phyloP scores from a whole-genome alignment of 2,797 vertebrate genomes.

The Meda fulgida region DNA sequence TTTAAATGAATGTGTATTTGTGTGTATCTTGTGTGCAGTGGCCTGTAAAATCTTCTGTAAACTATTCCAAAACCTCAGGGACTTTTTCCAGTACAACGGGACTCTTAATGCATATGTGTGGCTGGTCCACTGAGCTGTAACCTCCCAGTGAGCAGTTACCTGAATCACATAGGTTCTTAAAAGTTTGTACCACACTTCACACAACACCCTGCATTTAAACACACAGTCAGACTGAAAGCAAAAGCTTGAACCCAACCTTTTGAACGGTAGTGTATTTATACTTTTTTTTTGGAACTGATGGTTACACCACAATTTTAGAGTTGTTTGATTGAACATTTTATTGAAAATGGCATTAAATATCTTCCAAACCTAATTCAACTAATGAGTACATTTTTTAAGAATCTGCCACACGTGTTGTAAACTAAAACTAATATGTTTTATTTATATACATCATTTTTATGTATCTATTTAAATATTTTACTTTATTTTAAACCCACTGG shows the following conservation, averaged over 20 bases:
- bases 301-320: background rate
- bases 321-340: background rate
- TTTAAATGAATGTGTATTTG: constrained; percentile 31
- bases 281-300: background rate
- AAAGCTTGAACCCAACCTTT: background rate
- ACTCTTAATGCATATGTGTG: constrained; percentile 40
- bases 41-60: constrained; percentile 53
- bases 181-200: constrained; percentile 17
- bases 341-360: background rate
- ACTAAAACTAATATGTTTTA: background rate
- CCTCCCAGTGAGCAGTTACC: constrained; percentile 27
- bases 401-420: background rate
- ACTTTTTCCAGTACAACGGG: constrained; percentile 34
- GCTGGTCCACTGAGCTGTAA: constrained; percentile 29
- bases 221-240: constrained; percentile 9
- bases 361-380: background rate
- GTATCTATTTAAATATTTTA: background rate
- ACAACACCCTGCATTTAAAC: background rate
- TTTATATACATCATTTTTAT: background rate
- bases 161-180: constrained; percentile 27
- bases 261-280: background rate
- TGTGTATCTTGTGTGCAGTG: constrained; percentile 24
- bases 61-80: constrained; percentile 55
- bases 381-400: background rate
- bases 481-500: background rate